These are phyloP conservation scores for Chironomus tentans DNA, from an alignment of 2,888 invertebrate genomes.

Conservation along the genomic window DNA sequence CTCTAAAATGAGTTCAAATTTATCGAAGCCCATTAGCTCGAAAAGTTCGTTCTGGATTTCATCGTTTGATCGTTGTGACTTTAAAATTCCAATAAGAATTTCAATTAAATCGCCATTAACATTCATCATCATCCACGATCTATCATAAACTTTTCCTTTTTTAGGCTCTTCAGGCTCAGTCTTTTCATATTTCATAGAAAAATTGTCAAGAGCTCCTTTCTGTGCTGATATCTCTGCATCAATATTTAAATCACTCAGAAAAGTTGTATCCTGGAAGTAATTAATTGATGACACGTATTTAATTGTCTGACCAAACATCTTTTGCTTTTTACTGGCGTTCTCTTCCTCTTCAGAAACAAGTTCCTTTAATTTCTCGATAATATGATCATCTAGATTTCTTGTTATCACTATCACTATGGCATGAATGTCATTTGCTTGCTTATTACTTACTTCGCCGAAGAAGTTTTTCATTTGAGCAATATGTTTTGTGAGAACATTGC, in stretches of 20 bases:
- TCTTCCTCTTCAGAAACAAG: slow-evolving; percentile 32
- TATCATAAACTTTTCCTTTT: slow-evolving; percentile 40
- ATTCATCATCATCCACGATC: slow-evolving; percentile 47
- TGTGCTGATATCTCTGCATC: neutral
- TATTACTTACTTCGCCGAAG: slow-evolving; percentile 50
- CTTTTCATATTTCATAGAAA: slow-evolving; percentile 22
- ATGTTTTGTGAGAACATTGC: slow-evolving; percentile 50
- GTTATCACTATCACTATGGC: slow-evolving; percentile 46
- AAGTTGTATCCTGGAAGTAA: slow-evolving; percentile 5
- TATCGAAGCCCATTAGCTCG: slow-evolving; percentile 81
- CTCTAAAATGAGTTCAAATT: slow-evolving; percentile 63
- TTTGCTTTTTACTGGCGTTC: neutral
- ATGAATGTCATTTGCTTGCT: slow-evolving; percentile 50
- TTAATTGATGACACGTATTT: slow-evolving; percentile 25
- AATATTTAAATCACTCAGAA: slow-evolving; percentile 28
- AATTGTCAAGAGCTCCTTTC: neutral
- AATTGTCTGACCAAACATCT: slow-evolving; percentile 28
- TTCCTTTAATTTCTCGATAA: slow-evolving; percentile 43
- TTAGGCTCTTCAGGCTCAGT: neutral
- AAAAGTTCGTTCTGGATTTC: slow-evolving; percentile 76
- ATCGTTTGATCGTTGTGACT: slow-evolving; percentile 51
- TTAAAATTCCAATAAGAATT: slow-evolving; percentile 51
- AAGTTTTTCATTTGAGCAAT: slow-evolving; percentile 48
- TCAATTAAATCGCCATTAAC: slow-evolving; percentile 52
- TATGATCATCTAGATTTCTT: slow-evolving; percentile 43